These are phyloP conservation scores for Cetonia aurata DNA, from an alignment of 2,888 invertebrate species.

Conservation along the genomic window DNA sequence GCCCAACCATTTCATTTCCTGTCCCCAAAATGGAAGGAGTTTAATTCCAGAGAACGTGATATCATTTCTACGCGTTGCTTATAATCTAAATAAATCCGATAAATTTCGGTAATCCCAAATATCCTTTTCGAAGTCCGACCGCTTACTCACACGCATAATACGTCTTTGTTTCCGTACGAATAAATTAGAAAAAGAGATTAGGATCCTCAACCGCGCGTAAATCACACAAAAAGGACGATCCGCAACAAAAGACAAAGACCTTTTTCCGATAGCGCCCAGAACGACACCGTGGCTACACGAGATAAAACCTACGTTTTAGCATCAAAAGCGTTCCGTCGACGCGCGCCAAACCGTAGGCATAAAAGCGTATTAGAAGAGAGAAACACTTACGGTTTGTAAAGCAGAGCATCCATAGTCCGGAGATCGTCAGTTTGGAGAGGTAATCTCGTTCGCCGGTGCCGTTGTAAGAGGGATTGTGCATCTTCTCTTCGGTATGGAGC, in stretches of 20 bases:
- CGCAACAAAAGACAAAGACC: conserved; percentile 26
- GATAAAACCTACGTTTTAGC: conserved; percentile 12
- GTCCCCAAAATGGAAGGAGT: too few species aligned
- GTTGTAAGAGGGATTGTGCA: conserved; percentile 82
- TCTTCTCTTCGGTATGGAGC: conserved; percentile 89
- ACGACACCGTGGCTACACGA: not conserved
- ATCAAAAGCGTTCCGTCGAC: conserved; percentile 12
- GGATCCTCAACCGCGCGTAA: conserved; percentile 32
- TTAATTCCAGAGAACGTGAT: too few species aligned
- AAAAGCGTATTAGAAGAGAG: conserved; percentile 12
- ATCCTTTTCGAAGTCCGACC: not conserved
- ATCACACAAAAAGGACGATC: conserved; percentile 20
- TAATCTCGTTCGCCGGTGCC: conserved; percentile 80
- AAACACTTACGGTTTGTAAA: conserved; percentile 81
- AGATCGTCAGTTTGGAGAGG: conserved; percentile 80
- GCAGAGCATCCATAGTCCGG: conserved; percentile 86
- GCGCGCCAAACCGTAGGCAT: not conserved
- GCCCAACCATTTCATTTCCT: too few species aligned
- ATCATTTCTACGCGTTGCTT: too few species aligned
- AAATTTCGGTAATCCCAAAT: not conserved
- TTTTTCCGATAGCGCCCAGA: conserved; percentile 8
- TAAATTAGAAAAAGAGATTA: conserved; percentile 38
- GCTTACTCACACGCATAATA: not conserved
- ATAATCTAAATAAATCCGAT: too few species aligned
- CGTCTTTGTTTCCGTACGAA: conserved; percentile 22